phyloP scores from a whole-genome alignment of 1,140 invertebrate species.

The Drosophila kurseongensis region DNA sequence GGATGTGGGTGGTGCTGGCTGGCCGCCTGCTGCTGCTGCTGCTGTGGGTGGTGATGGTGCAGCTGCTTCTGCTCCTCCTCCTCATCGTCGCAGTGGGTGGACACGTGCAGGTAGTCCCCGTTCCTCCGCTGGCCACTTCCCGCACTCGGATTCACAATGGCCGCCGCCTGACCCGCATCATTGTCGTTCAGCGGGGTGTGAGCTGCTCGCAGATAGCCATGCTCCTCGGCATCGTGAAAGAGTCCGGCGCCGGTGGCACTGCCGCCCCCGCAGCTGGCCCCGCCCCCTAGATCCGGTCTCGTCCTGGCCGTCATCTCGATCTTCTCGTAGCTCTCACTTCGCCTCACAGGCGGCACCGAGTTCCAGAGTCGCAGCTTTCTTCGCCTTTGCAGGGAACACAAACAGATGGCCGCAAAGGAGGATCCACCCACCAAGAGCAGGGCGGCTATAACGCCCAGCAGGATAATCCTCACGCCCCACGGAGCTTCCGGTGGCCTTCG shows the following conservation, averaged over 20 bases:
- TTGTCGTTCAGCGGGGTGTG: conserved; percentile 66
- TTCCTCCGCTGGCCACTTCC: conserved; percentile 85
- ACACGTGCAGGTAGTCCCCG: conserved; percentile 89
- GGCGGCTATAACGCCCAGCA: conserved; percentile 87
- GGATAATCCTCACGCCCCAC: conserved; percentile 86
- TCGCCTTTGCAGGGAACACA: conserved; percentile 85
- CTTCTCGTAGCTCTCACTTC: conserved; percentile 90
- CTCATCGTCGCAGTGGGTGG: conserved; percentile 86
- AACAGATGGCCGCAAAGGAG: conserved; percentile 87
- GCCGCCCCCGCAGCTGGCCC: conserved; percentile 83
- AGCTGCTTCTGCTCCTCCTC: conserved; percentile 84
- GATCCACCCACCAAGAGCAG: conserved; percentile 86
- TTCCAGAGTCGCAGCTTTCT: conserved; percentile 82
- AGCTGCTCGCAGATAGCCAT: conserved; percentile 63
- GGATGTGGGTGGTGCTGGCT: conserved; percentile 19
- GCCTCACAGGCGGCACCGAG: conserved; percentile 74
- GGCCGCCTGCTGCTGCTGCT: conserved; percentile 1
- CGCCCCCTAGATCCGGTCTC: conserved; percentile 83
- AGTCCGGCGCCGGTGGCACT: conserved; percentile 64
- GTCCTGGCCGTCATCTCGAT: conserved; percentile 87
- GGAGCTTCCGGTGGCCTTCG: conserved; percentile 84
- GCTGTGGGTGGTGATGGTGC: conserved; percentile 27
- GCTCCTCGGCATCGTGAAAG: conserved; percentile 71
- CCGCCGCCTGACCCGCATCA: conserved; percentile 50
- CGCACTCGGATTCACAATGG: conserved; percentile 81